Conservation (phyloP, 2,797 vertebrate genomes). For the Sebastes variabilis region DNA sequence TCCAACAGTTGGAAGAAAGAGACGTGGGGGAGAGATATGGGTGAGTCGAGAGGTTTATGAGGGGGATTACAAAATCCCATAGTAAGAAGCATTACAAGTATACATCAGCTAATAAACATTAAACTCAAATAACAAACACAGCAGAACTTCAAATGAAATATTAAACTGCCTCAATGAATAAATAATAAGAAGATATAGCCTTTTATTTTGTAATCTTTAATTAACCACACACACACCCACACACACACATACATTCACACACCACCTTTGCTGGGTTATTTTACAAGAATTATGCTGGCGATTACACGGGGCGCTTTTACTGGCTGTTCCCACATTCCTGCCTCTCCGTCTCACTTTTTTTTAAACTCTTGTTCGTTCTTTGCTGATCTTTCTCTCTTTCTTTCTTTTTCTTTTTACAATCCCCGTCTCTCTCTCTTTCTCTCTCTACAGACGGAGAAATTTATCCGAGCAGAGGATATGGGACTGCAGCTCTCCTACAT, state of each 20-base stretch:
- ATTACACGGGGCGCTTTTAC: conserved; percentile 73
- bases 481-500: conserved; percentile 56
- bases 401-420: conserved; percentile 25
- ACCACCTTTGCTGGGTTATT: conserved; percentile 64
- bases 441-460: conserved; percentile 53
- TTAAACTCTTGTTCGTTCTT: conserved; percentile 41
- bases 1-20: conserved; percentile 19
- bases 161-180: neutral
- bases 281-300: conserved; percentile 74
- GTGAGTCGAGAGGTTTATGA: neutral
- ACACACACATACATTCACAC: conserved; percentile 16
- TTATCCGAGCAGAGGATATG: conserved; percentile 54
- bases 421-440: conserved; percentile 16
- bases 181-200: neutral
- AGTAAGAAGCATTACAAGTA: conserved; percentile 5
- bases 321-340: conserved; percentile 77
- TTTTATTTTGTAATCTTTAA: conserved; percentile 33
- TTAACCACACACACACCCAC: conserved; percentile 27
- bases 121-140: conserved; percentile 7
- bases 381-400: conserved; percentile 40
- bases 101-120: conserved; percentile 27
- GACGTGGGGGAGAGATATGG: neutral
- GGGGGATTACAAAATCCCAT: neutral
- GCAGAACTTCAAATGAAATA: neutral
- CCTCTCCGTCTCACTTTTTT: conserved; percentile 35